These are phyloP conservation scores for Coracias cyanogaster DNA, from an alignment of 2,797 vertebrate species.

Conservation along the genomic window DNA sequence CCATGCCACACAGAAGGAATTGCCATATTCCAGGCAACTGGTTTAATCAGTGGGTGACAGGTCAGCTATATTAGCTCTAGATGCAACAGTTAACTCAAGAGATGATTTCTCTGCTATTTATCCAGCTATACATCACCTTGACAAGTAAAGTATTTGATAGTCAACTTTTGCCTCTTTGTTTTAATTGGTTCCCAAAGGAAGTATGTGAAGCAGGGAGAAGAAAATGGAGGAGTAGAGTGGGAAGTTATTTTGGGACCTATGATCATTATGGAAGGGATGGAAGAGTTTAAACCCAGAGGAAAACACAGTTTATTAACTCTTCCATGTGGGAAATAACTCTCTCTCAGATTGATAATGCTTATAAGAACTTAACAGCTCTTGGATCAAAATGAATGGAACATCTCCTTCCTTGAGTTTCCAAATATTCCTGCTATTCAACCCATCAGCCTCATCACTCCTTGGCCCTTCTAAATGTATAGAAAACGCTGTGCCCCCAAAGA, in stretches of 20 bases:
- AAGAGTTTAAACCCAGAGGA: neutral
- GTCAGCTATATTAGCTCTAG: neutral
- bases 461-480: neutral
- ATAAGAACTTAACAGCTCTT: neutral
- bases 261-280: neutral
- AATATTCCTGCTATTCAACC: neutral
- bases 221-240: neutral
- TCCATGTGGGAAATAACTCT: neutral
- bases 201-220: neutral
- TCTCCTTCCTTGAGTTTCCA: neutral
- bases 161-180: neutral
- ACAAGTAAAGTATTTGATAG: neutral
- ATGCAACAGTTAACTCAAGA: neutral
- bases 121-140: neutral
- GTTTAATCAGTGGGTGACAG: neutral
- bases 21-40: neutral
- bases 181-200: neutral
- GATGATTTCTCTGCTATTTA: neutral
- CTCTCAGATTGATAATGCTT: neutral
- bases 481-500: neutral
- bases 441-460: neutral
- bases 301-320: neutral
- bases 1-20: neutral
- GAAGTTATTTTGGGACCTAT: neutral
- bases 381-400: neutral